Conservation (phyloP, 2,797 vertebrate species). For the Enteromius thamalakanensis region DNA sequence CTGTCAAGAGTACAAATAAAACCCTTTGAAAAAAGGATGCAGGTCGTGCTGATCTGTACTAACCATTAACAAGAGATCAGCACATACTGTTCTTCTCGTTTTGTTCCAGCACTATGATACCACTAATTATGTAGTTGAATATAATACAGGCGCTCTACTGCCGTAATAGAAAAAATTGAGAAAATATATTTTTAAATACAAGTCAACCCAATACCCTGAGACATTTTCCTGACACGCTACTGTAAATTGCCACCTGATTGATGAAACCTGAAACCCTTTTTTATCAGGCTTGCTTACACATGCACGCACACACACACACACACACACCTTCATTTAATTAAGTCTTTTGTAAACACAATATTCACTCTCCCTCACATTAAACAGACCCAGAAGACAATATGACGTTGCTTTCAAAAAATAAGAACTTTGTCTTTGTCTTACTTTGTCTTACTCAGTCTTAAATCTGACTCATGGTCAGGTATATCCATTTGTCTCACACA, state of each 20-base stretch:
- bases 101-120: constrained; percentile 8
- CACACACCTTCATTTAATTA: neutral
- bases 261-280: neutral
- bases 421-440: neutral
- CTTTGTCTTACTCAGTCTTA: neutral
- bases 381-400: neutral
- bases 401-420: neutral
- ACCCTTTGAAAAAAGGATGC: neutral
- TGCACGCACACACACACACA: constrained; percentile 2
- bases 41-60: constrained; percentile 13
- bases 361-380: neutral
- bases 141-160: neutral
- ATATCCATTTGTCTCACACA: neutral
- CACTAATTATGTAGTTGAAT: neutral
- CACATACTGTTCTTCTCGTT: constrained; percentile 15
- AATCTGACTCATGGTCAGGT: neutral
- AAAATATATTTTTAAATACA: neutral
- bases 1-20: constrained; percentile 8
- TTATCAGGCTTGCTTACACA: constrained; percentile 13
- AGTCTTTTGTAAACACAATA: constrained; percentile 4
- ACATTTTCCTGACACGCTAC: neutral
- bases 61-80: constrained; percentile 24
- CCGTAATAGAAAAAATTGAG: neutral
- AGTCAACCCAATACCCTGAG: neutral
- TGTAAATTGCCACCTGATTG: neutral